phyloP scores from a whole-genome alignment of 2,797 vertebrate species.

The Melanotaenia parkinsoni region DNA sequence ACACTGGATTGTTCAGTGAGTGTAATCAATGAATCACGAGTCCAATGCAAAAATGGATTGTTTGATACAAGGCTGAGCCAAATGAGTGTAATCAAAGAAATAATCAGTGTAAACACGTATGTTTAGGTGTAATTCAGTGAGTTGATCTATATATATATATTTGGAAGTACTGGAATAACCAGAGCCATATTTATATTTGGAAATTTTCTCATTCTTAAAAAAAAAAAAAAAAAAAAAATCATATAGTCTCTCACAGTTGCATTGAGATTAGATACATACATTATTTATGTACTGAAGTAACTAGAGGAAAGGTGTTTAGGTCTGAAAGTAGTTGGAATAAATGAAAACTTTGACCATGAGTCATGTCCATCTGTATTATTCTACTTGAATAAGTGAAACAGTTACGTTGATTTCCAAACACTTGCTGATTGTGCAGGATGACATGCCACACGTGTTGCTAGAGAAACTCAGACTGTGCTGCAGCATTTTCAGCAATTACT shows the following conservation, averaged over 20 bases:
- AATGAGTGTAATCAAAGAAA: slow-evolving; percentile 10
- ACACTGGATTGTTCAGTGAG: slow-evolving; percentile 9
- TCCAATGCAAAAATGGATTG: slow-evolving; percentile 16
- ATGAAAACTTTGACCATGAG: background rate
- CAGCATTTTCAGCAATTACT: slow-evolving; percentile 1
- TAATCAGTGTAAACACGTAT: slow-evolving; percentile 14
- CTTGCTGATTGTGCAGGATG: background rate
- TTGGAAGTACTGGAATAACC: background rate
- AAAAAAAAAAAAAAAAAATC: slow-evolving; percentile 14
- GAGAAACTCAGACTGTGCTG: background rate
- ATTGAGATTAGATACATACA: slow-evolving; percentile 8
- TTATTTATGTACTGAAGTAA: background rate
- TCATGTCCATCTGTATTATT: slow-evolving; percentile 8
- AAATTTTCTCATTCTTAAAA: slow-evolving; percentile 11
- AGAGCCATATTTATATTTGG: slow-evolving; percentile 11
- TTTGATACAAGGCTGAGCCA: slow-evolving; percentile 17
- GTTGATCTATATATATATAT: slow-evolving; percentile 6
- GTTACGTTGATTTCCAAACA: slow-evolving; percentile 12
- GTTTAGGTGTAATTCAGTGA: slow-evolving; percentile 25
- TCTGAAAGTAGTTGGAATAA: background rate
- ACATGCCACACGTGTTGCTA: background rate
- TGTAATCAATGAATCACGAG: slow-evolving; percentile 33
- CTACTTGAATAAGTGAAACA: slow-evolving; percentile 2
- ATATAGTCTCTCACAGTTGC: background rate
- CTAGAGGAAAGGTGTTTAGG: background rate